These are phyloP conservation scores for Conger conger DNA, from an alignment of 2,113 vertebrate genomes.

Conservation along the genomic window DNA sequence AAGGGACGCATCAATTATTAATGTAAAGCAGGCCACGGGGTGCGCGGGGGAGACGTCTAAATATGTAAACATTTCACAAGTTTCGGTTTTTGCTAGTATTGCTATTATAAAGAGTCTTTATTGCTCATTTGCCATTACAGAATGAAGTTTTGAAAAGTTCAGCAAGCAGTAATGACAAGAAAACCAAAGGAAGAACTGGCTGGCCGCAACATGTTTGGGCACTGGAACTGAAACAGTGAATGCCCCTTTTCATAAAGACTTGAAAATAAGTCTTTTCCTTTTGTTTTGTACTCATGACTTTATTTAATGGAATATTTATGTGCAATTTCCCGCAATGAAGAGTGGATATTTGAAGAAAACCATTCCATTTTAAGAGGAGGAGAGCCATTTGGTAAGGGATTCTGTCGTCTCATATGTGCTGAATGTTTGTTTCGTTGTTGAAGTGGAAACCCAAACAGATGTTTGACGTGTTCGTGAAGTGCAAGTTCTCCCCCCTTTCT, in stretches of 20 bases:
- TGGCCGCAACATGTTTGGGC: conserved; percentile 99
- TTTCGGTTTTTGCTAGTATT: not conserved
- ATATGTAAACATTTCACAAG: not conserved
- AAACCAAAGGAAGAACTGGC: conserved; percentile 96
- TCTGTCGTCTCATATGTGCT: conserved; percentile 69
- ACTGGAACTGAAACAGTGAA: conserved; percentile 95
- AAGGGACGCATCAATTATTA: not conserved
- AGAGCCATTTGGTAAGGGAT: conserved; percentile 80
- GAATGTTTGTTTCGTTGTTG: conserved; percentile 70
- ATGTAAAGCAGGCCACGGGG: not conserved
- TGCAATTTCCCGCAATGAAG: conserved; percentile 83
- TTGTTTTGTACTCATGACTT: conserved; percentile 52
- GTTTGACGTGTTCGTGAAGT: conserved; percentile 77
- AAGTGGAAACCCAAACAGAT: conserved; percentile 61
- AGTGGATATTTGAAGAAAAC: conserved; percentile 85
- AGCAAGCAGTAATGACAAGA: conserved; percentile 90
- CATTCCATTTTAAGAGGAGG: conserved; percentile 87
- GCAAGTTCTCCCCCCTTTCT: conserved; percentile 53
- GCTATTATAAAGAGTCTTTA: not conserved
- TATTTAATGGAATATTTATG: conserved; percentile 85
- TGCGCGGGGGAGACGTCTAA: not conserved
- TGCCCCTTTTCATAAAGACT: conserved; percentile 36
- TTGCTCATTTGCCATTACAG: conserved; percentile 58
- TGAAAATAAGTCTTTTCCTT: conserved; percentile 48
- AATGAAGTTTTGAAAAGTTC: conserved; percentile 91